Conservation (phyloP, 2,797 vertebrate genomes). For the Hemitrygon akajei region DNA sequence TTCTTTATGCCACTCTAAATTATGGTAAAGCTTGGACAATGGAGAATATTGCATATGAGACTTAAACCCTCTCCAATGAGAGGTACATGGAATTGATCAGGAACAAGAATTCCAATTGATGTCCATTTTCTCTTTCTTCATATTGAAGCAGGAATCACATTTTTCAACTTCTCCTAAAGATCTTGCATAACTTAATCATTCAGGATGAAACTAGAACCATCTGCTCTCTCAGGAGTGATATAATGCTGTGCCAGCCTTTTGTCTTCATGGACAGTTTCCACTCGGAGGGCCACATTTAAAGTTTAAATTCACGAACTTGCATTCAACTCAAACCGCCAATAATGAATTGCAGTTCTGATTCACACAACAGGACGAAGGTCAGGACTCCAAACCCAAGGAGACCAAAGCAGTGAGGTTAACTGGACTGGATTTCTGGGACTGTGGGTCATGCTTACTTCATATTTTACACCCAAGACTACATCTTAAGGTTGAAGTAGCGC, state of each 20-base stretch:
- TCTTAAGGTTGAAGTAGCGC: neutral
- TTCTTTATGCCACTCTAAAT: neutral
- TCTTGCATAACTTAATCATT: neutral
- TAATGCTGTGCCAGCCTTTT: neutral
- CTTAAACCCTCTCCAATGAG: neutral
- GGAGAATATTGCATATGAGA: neutral
- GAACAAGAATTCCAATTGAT: neutral
- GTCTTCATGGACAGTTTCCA: neutral
- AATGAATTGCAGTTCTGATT: neutral
- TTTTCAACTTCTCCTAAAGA: neutral
- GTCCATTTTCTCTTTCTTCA: neutral
- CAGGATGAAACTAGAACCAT: neutral
- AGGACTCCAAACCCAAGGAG: neutral
- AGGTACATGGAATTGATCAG: neutral
- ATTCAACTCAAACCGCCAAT: neutral
- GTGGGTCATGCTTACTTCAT: neutral
- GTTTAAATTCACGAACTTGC: neutral
- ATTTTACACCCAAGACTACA: neutral
- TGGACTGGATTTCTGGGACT: neutral
- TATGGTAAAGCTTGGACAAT: neutral
- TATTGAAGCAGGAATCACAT: neutral
- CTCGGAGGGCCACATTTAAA: neutral
- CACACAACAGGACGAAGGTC: neutral
- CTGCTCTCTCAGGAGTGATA: neutral
- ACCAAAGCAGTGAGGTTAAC: neutral